Evolutionary conservation across 2,888 invertebrate genomes (phyloP), one percentile per base, ranked within the genome.

Genomic region (Catocala fraxini): DNA sequence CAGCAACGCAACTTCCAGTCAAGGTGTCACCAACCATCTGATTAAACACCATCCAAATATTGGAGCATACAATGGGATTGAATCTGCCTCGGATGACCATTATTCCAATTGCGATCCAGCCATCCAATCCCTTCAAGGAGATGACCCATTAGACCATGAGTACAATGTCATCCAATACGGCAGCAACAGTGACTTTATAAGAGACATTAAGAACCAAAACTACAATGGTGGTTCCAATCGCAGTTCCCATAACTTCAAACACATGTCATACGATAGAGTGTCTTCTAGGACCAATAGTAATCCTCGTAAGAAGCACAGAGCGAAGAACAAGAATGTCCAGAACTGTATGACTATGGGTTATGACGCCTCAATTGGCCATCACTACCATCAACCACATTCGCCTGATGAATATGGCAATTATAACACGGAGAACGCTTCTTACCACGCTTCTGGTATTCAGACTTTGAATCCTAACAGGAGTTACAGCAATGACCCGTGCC

Each of bases 291-390:
- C 94, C 45, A 93, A 95, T 63, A 95, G 94, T 67, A 94, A 94
- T 68, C 94, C 94, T 6, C 86, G 94, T 33, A 94, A 94, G 70
- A 95, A 94, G 82, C 94, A 94, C 63, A 83, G 94, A 70, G 86
- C 88, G 34, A 94, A 94, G 83, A 94, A 93, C 69, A 94, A 94
- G 70, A 94, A 92, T 73, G 88, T 92, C 72, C 95, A 92, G 86
- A 96, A 91, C 77, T 95, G 86, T 86, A 95, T 84, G 95, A 95
- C 91, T 66, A 95, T 95, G 88, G 94, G 95, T 1, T 95, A 95
- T 84, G 95, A 95, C 69, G 87, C 94, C 0, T 84, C 94, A 0
- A 87, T 93, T 79, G 89, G 89, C 0, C 94, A 94, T 51, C 94
- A 94, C 59, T 94, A 94, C 79, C 94, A 94, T 56, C 94, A 94